phyloP scores from a whole-genome alignment of 92 coral and sea anemone genomes.

The Nematostella vectensis region DNA sequence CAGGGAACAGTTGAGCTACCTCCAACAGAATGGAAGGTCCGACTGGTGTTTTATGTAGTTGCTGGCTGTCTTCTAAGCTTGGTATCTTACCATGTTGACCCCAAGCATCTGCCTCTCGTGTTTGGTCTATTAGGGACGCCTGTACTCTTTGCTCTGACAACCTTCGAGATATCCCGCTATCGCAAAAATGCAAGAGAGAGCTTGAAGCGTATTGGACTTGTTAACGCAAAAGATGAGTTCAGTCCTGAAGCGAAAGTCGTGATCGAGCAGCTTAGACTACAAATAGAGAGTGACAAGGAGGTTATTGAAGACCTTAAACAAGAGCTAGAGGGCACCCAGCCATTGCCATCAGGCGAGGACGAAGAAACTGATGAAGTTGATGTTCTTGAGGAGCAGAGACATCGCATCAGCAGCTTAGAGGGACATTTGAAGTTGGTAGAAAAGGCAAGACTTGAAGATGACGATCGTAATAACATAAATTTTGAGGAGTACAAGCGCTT shows the following conservation, averaged over 20 bases:
- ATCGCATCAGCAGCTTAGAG: conserved; percentile 32
- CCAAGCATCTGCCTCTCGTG: conserved; percentile 20
- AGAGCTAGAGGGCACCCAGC: conserved; percentile 50
- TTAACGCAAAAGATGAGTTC: background rate
- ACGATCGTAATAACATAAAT: conserved; percentile 35
- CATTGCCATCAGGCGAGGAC: conserved; percentile 15
- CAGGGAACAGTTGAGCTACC: conserved; percentile 4
- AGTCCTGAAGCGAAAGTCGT: background rate
- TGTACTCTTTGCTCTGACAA: conserved; percentile 17
- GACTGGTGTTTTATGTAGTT: conserved; percentile 15
- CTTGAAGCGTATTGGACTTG: background rate
- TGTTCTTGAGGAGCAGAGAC: conserved; percentile 22
- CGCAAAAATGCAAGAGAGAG: conserved; percentile 22
- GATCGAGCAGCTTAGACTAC: conserved; percentile 44
- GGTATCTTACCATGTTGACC: conserved; percentile 21
- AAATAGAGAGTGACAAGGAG: conserved; percentile 44
- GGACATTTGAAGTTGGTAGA: conserved; percentile 39
- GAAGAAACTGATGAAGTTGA: conserved; percentile 38
- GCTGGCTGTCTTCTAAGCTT: conserved; percentile 20
- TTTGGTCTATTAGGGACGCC: conserved; percentile 29
- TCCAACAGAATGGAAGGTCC: conserved; percentile 15
- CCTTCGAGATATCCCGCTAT: conserved; percentile 18
- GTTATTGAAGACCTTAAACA: conserved; percentile 46
- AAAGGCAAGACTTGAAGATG: conserved; percentile 51
- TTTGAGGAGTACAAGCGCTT: conserved; percentile 62